A percentile compares a stretch with the other conserved stretches of the same genome.
phyloP scores from a whole-genome alignment of 2,797 vertebrate species.

The Sebastolobus alascanus region DNA sequence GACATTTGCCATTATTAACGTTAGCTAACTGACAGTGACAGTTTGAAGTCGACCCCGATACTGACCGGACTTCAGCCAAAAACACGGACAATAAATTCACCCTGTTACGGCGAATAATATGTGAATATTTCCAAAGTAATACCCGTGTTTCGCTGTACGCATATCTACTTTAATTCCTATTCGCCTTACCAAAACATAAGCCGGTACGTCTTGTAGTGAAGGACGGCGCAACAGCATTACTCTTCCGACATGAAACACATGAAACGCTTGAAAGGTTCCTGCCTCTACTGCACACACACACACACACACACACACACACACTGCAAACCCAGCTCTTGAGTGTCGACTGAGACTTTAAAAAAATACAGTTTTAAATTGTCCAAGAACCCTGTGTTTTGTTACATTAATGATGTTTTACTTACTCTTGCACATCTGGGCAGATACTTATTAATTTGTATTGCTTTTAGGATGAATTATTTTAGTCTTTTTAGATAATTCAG shows the following conservation, averaged over 20 bases:
- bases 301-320: accelerated
- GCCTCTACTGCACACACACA: neutral
- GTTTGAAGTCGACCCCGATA: neutral
- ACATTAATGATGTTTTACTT: neutral
- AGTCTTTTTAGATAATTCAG: neutral
- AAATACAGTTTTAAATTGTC: neutral
- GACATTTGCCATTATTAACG: neutral
- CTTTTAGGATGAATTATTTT: neutral
- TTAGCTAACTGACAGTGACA: neutral
- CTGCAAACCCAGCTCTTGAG: too few species aligned
- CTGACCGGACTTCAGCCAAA: neutral
- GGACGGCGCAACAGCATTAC: conserved; percentile 53
- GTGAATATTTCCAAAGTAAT: accelerated
- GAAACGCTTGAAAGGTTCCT: conserved; percentile 34
- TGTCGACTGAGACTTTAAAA: neutral
- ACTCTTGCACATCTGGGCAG: neutral
- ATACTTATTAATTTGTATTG: neutral
- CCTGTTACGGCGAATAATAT: neutral
- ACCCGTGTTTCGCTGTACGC: accelerated
- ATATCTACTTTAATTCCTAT: neutral
- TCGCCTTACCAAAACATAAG: conserved; percentile 54
- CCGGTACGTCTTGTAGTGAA: conserved; percentile 41
- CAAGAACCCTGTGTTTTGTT: neutral
- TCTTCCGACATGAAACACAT: conserved; percentile 58
- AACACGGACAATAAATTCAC: accelerated